These are phyloP conservation scores for Telmatherina bonti DNA, from an alignment of 2,797 vertebrate genomes.

Conservation along the genomic window DNA sequence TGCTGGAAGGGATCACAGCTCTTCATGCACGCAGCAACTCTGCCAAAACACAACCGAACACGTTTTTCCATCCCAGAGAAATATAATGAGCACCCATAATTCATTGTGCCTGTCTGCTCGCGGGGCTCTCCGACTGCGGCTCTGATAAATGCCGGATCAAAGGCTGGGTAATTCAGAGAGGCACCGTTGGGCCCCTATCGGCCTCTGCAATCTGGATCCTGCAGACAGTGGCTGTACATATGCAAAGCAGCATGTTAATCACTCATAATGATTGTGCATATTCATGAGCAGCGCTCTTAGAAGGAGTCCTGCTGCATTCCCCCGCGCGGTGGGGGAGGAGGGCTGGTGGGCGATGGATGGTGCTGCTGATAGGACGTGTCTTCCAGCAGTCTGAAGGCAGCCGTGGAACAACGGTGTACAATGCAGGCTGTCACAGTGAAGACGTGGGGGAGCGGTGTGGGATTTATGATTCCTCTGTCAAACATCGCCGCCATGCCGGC, in stretches of 20 bases:
- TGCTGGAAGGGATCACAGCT: slow-evolving; percentile 30
- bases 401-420: slow-evolving; percentile 46
- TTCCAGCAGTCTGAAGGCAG: slow-evolving; percentile 62
- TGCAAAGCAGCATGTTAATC: slow-evolving; percentile 85
- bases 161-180: slow-evolving; percentile 77
- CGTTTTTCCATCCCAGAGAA: slow-evolving; percentile 52
- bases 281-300: slow-evolving; percentile 78
- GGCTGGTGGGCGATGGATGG: slow-evolving; percentile 65
- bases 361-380: slow-evolving; percentile 60
- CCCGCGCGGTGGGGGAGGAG: slow-evolving; percentile 57
- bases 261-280: slow-evolving; percentile 82
- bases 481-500: slow-evolving; percentile 40
- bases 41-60: slow-evolving; percentile 40
- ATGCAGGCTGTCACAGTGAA: slow-evolving; percentile 58
- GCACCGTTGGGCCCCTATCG: slow-evolving; percentile 70
- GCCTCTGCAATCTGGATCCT: slow-evolving; percentile 76
- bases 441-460: slow-evolving; percentile 61
- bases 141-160: slow-evolving; percentile 82
- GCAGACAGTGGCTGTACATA: slow-evolving; percentile 71
- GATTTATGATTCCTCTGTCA: slow-evolving; percentile 64
- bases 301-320: slow-evolving; percentile 60
- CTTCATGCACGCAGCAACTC: slow-evolving; percentile 16
- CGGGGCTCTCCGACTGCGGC: slow-evolving; percentile 58
- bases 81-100: slow-evolving; percentile 75
- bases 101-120: slow-evolving; percentile 69